Conservation (phyloP, 2,888 invertebrate species). For the Diloba caeruleocephala region DNA sequence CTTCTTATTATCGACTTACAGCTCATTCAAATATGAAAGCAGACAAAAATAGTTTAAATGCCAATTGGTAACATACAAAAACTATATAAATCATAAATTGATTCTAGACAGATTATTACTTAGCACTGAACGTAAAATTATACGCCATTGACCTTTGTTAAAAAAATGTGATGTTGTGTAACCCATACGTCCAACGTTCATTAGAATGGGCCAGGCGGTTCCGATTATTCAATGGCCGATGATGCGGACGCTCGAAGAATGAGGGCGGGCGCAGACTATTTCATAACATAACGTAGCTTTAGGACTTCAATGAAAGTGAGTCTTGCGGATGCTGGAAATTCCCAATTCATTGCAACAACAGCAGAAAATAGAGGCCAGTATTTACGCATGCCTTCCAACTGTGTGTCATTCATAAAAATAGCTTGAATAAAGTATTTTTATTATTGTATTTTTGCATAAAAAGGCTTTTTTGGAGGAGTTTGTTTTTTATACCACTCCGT, state of each 20-base stretch:
- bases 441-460: no score
- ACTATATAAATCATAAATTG: constrained; percentile 43
- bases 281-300: constrained; percentile 67
- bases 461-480: no score
- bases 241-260: constrained; percentile 69
- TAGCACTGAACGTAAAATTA: constrained; percentile 41
- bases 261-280: constrained; percentile 73
- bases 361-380: constrained; percentile 17
- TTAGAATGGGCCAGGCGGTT: constrained; percentile 68
- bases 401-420: constrained; percentile 10
- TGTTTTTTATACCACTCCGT: no score
- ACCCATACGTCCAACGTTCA: constrained; percentile 65
- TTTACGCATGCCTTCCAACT: constrained; percentile 15
- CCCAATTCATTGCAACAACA: constrained; percentile 43
- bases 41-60: constrained; percentile 33
- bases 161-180: constrained; percentile 67
- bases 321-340: constrained; percentile 64
- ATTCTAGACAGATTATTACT: constrained; percentile 35
- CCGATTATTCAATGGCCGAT: constrained; percentile 65
- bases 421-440: no score
- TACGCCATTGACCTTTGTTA: constrained; percentile 73
- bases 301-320: constrained; percentile 67
- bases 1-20: constrained; percentile 16
- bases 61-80: constrained; percentile 31
- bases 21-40: constrained; percentile 48